phyloP scores from a whole-genome alignment of 1,140 invertebrate genomes.

The Chironomus striatipennis region DNA sequence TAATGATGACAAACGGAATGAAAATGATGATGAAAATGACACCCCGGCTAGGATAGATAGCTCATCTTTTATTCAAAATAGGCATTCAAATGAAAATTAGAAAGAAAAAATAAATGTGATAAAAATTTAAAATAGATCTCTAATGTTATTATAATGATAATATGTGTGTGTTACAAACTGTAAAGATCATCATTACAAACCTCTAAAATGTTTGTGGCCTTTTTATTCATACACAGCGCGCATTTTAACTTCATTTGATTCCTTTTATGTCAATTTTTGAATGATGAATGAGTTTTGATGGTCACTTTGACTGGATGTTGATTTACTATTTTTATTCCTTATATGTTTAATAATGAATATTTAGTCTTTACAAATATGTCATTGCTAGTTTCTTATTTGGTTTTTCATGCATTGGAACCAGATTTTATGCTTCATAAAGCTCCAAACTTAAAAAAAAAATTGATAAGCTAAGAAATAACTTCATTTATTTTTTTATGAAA shows the following conservation, averaged over 20 bases:
- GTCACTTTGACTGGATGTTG: too few species aligned
- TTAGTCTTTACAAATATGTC: too few species aligned
- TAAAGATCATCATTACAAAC: background rate
- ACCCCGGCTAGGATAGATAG: background rate
- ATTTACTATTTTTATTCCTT: too few species aligned
- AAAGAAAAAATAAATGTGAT: background rate
- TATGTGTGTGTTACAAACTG: background rate
- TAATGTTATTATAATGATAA: conserved; percentile 18
- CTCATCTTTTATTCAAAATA: background rate
- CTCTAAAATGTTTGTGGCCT: background rate
- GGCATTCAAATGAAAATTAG: background rate
- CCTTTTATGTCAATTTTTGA: background rate
- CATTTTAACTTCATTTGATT: background rate
- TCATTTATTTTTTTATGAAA: too few species aligned
- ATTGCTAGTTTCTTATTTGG: too few species aligned
- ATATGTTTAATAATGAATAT: too few species aligned
- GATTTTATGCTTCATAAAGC: too few species aligned
- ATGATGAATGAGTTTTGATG: too few species aligned
- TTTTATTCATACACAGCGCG: conserved; percentile 1
- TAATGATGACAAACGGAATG: background rate
- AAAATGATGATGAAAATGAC: background rate
- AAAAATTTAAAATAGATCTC: conserved; percentile 18
- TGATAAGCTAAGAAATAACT: too few species aligned
- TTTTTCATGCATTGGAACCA: too few species aligned
- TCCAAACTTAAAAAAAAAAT: too few species aligned